A percentile compares a stretch with the other conserved stretches of the same genome.
Conservation (phyloP, 2,888 invertebrate species). For the Hemithea aestivaria region DNA sequence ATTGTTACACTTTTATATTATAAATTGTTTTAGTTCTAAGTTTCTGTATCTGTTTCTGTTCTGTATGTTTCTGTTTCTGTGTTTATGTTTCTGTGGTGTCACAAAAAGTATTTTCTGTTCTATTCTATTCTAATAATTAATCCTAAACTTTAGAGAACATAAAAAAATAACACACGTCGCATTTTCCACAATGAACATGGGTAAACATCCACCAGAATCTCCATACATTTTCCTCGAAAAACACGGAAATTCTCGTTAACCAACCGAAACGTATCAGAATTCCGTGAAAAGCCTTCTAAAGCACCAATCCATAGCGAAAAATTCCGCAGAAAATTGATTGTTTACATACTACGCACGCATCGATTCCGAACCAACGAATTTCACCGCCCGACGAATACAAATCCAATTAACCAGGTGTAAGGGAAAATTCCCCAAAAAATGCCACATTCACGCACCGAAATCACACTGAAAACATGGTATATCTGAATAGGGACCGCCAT, state of each 20-base stretch:
- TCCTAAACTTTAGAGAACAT: too few species aligned
- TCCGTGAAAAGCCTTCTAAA: conserved; percentile 12
- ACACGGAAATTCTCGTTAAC: neutral
- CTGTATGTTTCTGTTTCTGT: too few species aligned
- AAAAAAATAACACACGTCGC: too few species aligned
- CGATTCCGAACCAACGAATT: neutral
- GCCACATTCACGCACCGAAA: conserved; percentile 31
- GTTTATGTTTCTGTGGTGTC: too few species aligned
- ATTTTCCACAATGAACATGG: too few species aligned
- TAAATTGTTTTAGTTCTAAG: too few species aligned
- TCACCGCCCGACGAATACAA: conserved; percentile 8
- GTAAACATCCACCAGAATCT: too few species aligned
- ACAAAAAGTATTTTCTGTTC: too few species aligned
- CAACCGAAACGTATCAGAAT: conserved; percentile 6
- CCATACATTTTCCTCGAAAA: neutral
- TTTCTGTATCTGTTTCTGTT: too few species aligned
- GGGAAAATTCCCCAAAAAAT: conserved; percentile 29
- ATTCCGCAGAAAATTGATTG: conserved; percentile 14
- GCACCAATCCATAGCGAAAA: conserved; percentile 10
- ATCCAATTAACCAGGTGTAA: conserved; percentile 1
- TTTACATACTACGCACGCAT: conserved; percentile 14
- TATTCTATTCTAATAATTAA: too few species aligned
- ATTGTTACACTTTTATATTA: too few species aligned
- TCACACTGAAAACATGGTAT: conserved; percentile 36
- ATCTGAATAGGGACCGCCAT: conserved; percentile 53